Evolutionary conservation across 1,140 invertebrate species (phyloP).

Genomic region (Mactra quadrangularis): DNA sequence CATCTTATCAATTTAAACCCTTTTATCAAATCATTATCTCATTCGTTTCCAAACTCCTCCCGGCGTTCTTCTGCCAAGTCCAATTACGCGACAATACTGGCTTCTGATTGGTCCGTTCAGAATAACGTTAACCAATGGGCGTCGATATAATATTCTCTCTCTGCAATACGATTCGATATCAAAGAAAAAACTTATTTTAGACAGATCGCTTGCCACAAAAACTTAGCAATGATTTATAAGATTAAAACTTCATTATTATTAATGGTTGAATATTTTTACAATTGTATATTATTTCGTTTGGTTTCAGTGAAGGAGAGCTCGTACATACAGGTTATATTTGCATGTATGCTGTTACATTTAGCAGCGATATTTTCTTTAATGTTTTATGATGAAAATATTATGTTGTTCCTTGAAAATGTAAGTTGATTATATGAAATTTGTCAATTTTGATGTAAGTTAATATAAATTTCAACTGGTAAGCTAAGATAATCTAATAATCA

Average conservation of each 20-base stretch:
- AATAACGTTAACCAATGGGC: slow-evolving; percentile 18
- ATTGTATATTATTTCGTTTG: neutral
- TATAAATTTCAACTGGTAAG: too few relatives aligned
- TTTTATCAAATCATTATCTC: slow-evolving; percentile 47
- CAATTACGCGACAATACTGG: slow-evolving; percentile 9
- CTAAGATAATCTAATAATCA: too few relatives aligned
- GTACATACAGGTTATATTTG: too few relatives aligned
- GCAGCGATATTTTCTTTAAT: too few relatives aligned
- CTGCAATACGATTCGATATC: neutral
- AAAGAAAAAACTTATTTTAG: neutral
- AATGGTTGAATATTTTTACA: neutral
- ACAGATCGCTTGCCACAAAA: neutral
- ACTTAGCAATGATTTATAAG: neutral
- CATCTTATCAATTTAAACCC: slow-evolving; percentile 50
- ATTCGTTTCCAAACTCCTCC: slow-evolving; percentile 34
- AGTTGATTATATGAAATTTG: too few relatives aligned
- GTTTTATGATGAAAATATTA: too few relatives aligned
- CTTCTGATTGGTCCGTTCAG: slow-evolving; percentile 20
- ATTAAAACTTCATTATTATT: neutral
- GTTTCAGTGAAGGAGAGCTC: too few relatives aligned
- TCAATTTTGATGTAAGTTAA: too few relatives aligned
- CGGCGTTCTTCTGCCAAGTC: slow-evolving; percentile 48
- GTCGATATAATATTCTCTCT: neutral
- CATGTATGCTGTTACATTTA: too few relatives aligned
- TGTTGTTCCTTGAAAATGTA: too few relatives aligned